These are phyloP conservation scores for Rhorus exstirpatorius DNA, from an alignment of 2,888 invertebrate species.

Conservation along the genomic window DNA sequence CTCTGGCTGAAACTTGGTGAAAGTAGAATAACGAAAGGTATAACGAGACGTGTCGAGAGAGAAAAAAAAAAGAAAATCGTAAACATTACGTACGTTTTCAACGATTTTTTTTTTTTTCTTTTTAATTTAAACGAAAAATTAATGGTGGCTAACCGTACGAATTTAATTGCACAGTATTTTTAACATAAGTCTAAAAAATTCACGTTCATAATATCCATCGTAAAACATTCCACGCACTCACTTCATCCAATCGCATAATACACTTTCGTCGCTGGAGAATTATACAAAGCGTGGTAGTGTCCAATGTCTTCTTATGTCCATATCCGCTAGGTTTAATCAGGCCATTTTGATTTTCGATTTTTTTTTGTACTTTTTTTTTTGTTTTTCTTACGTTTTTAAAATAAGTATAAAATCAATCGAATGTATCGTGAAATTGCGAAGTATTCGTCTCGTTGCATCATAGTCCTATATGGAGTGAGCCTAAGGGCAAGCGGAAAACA, in stretches of 20 bases:
- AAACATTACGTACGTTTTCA: neutral
- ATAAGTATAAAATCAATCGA: conserved; percentile 74
- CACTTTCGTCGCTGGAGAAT: conserved; percentile 45
- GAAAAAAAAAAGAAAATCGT: neutral
- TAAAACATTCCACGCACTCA: conserved; percentile 68
- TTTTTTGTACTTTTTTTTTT: conserved; percentile 5
- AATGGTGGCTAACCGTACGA: conserved; percentile 42
- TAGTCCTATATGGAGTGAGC: conserved; percentile 75
- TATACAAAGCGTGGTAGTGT: conserved; percentile 31
- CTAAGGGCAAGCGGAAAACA: conserved; percentile 59
- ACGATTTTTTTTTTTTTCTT: conserved; percentile 33
- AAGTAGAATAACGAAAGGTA: conserved; percentile 51
- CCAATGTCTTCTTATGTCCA: conserved; percentile 61
- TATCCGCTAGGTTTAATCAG: conserved; percentile 43
- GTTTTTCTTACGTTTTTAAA: neutral
- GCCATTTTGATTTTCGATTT: conserved; percentile 44
- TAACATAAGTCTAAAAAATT: conserved; percentile 58
- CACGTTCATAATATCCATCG: conserved; percentile 59
- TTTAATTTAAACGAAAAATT: neutral
- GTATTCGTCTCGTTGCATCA: conserved; percentile 80
- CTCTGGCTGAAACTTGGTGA: conserved; percentile 57
- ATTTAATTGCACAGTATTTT: conserved; percentile 67
- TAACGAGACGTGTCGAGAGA: neutral
- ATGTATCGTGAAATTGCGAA: conserved; percentile 76
- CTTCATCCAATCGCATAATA: conserved; percentile 55